A percentile compares a stretch with the other conserved stretches of the same genome.
Evolutionary conservation across 2,797 vertebrate genomes (phyloP).

Genomic region (Anabacerthia variegaticeps): DNA sequence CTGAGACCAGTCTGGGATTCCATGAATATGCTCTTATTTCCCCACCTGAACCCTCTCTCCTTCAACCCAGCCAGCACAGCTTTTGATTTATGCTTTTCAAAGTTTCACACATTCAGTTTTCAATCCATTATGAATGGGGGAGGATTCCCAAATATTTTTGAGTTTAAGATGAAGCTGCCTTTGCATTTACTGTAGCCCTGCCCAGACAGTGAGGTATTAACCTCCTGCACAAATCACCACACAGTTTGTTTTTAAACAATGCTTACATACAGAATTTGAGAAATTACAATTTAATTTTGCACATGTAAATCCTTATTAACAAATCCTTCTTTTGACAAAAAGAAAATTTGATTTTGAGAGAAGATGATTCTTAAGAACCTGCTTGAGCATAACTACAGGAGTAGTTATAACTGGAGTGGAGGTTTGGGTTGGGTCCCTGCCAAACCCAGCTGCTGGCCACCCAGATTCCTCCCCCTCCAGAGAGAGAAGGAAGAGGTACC

Average conservation of each 20-base stretch:
- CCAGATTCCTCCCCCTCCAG: too few species aligned
- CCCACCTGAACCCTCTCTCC: neutral
- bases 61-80: neutral
- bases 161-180: neutral
- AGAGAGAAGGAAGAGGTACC: too few species aligned
- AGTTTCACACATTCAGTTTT: neutral
- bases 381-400: neutral
- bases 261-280: neutral
- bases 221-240: rapidly evolving
- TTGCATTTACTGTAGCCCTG: neutral
- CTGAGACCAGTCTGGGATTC: neutral
- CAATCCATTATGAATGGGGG: neutral
- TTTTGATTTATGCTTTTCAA: neutral
- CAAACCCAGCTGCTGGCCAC: too few species aligned
- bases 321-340: neutral
- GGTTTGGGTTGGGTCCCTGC: too few species aligned
- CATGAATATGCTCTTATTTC: neutral
- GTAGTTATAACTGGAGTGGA: too few species aligned
- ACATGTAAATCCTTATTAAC: neutral
- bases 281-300: neutral
- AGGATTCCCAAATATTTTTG: neutral
- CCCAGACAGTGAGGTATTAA: neutral
- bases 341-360: neutral
- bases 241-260: neutral
- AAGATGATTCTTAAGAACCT: neutral